Evolutionary conservation across 1,140 invertebrate species (phyloP).

Genomic region (Asobara japonica): DNA sequence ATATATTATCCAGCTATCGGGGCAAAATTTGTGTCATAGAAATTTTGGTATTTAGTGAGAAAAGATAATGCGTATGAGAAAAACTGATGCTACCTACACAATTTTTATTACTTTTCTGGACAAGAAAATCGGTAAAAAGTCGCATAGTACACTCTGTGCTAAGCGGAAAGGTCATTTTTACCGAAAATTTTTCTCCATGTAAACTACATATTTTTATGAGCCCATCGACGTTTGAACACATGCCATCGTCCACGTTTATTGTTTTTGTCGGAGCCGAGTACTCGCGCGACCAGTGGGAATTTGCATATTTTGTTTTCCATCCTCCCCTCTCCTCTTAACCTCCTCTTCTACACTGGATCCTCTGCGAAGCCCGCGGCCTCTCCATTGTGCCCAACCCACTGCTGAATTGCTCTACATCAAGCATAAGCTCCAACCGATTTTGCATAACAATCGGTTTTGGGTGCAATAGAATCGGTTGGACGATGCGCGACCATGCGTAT

Average conservation of each 20-base stretch:
- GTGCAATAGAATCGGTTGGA: conserved; percentile 33
- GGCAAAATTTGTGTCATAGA: no score
- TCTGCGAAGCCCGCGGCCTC: conserved; percentile 33
- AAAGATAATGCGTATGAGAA: no score
- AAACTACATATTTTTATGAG: conserved; percentile 54
- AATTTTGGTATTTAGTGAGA: no score
- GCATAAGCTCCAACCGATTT: conserved; percentile 58
- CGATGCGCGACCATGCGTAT: conserved; percentile 1
- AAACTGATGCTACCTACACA: no score
- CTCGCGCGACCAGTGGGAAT: background rate
- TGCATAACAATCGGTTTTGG: conserved; percentile 56
- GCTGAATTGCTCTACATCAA: conserved; percentile 56
- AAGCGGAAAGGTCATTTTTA: no score
- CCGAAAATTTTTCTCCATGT: no score
- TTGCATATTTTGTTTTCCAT: conserved; percentile 10
- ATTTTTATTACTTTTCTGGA: no score
- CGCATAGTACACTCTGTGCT: no score
- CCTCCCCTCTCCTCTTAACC: background rate
- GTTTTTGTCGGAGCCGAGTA: conserved; percentile 53
- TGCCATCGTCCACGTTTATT: conserved; percentile 60
- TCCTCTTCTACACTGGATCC: conserved; percentile 9
- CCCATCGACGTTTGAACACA: conserved; percentile 61
- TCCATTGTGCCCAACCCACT: conserved; percentile 57
- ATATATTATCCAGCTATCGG: no score
- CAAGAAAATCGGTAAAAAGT: no score